Base-by-base conservation (phyloP, 1,140 invertebrate species). In the Meloidogyne exigua region DNA sequence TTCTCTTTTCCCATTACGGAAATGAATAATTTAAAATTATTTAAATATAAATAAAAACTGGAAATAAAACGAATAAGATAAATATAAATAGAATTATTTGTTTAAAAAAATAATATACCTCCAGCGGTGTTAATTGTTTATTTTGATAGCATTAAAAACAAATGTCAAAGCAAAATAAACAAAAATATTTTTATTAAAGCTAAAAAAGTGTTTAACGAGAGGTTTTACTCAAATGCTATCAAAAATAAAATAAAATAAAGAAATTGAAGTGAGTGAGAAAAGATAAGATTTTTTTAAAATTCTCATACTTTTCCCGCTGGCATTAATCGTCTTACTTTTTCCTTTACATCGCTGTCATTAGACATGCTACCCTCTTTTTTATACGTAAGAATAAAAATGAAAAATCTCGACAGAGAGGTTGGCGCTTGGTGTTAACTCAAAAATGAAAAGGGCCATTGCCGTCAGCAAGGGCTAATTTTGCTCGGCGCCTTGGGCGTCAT, bases 131-230 rank as follows among this genome's bases (percentile, higher is more conserved):
- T 57, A 57, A 57, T 57, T 57, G 49, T 57, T 39, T 57, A 57
- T 57, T 57, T 57, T 44, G 15, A 1, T 57, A n/a, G 9, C 5
- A 57, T 57, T n/a, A 1, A 57, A 57, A 57, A 57, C 15, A 57
- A 57, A 57, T 57, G 49, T 57, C 49, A 57, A 57, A 57, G 49
- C 49, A 57, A 57, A 57, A 57, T 57, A 57, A 57, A 57, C 49
- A 57, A 57, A 57, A 57, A 57, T 32, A n/a, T n/a, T n/a, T n/a
- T n/a, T n/a, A n/a, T 0, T n/a, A 44, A 44, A 44, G 36, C 9
- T 4, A 13, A 44, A 44, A 44, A 44, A 57, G 7, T 12, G 49
- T 57, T 57, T 57, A 57, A 57, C 2, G 4, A n/a, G 18, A 57
- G 13, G 21, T n/a, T 57, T 57, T 57, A 21, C 49, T n/a, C n/a